Evolutionary conservation across 92 coral and sea anemone genomes (phyloP).

Genomic region (Zoanthus solanderi): DNA sequence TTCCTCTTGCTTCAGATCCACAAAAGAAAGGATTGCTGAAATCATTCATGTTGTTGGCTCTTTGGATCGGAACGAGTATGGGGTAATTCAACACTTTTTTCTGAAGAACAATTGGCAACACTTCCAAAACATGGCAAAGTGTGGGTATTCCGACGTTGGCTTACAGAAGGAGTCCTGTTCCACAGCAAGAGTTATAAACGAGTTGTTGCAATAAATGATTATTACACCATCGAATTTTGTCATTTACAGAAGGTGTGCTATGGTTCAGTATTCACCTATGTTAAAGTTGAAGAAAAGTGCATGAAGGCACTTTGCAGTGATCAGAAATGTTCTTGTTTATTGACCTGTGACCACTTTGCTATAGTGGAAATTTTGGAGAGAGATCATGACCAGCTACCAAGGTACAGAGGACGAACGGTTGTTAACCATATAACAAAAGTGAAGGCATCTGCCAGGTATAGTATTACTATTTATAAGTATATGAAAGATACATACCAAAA

Average conservation of each 20-base stretch:
- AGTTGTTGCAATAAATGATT: conserved; percentile 41
- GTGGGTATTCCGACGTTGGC: conserved; percentile 48
- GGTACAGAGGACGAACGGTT: conserved; percentile 27
- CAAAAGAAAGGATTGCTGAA: conserved; percentile 36
- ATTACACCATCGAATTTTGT: conserved; percentile 28
- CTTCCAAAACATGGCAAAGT: conserved; percentile 31
- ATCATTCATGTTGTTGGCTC: conserved; percentile 43
- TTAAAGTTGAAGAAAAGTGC: conserved; percentile 50
- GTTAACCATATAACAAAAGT: conserved; percentile 43
- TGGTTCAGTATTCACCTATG: conserved; percentile 51
- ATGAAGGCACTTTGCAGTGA: conserved; percentile 23
- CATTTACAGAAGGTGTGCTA: conserved; percentile 5
- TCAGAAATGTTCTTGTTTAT: conserved; percentile 37
- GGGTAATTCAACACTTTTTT: conserved; percentile 22
- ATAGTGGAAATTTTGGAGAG: conserved; percentile 38
- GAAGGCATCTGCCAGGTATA: conserved; percentile 2
- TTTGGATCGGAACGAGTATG: conserved; percentile 32
- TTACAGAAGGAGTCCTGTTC: conserved; percentile 27
- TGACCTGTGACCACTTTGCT: conserved; percentile 25
- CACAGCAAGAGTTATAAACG: conserved; percentile 46
- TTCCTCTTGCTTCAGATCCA: not conserved
- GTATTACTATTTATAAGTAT: not conserved
- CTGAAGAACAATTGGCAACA: conserved; percentile 33
- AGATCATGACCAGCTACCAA: conserved; percentile 41
- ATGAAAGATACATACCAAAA: too few relatives aligned